A percentile compares a stretch with the other conserved stretches of the same genome.
phyloP scores from a whole-genome alignment of 2,797 vertebrate genomes.

The Eutrigla gurnardus region DNA sequence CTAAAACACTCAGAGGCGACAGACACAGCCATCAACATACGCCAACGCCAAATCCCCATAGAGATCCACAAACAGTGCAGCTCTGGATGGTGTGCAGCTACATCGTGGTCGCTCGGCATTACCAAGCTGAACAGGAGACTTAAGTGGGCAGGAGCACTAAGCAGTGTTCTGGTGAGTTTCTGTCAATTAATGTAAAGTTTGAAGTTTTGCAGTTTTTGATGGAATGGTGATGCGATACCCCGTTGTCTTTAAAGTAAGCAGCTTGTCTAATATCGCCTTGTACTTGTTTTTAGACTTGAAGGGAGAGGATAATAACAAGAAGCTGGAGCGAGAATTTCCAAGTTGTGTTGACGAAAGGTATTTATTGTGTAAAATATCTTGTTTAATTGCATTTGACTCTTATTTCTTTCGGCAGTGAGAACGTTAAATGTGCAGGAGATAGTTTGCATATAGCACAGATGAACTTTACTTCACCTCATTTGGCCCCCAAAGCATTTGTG shows the following conservation, averaged over 20 bases:
- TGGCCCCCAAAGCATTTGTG: background rate
- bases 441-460: slow-evolving; percentile 14
- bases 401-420: slow-evolving; percentile 3
- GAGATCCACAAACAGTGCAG: slow-evolving; percentile 62
- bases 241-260: background rate
- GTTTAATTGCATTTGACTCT: slow-evolving; percentile 28
- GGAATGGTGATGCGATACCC: background rate
- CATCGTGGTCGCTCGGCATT: slow-evolving; percentile 31
- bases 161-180: slow-evolving; percentile 38
- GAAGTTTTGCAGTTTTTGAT: background rate
- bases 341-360: slow-evolving; percentile 44
- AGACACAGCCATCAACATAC: slow-evolving; percentile 58
- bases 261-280: slow-evolving; percentile 1
- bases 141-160: slow-evolving; percentile 2
- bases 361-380: slow-evolving; percentile 11
- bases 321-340: slow-evolving; percentile 49
- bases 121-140: slow-evolving; percentile 7
- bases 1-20: slow-evolving; percentile 54
- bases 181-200: background rate
- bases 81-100: slow-evolving; percentile 38
- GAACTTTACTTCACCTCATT: slow-evolving; percentile 18
- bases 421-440: background rate
- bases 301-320: slow-evolving; percentile 67
- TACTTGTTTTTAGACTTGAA: slow-evolving; percentile 17
- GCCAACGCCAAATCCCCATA: slow-evolving; percentile 59